These are phyloP conservation scores for Actinemys pallida DNA, from an alignment of 2,113 vertebrate species.

Conservation along the genomic window DNA sequence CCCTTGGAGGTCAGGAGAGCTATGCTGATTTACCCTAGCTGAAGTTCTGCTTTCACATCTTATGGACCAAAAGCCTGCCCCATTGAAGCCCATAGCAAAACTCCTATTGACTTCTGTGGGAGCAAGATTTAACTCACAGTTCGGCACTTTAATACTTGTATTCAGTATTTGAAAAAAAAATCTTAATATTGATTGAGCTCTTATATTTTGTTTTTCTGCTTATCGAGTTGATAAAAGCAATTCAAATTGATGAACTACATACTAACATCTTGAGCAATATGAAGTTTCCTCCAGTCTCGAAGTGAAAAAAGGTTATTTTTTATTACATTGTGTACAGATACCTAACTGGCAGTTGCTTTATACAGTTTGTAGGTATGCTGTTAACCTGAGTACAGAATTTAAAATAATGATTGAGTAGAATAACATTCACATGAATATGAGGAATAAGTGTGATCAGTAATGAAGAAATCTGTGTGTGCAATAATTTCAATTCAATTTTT, in stretches of 20 bases:
- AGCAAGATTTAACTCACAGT: background rate
- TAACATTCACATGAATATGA: background rate
- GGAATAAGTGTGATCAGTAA: background rate
- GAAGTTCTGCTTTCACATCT: background rate
- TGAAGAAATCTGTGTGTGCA: background rate
- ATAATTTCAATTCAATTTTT: background rate
- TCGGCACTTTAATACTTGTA: background rate
- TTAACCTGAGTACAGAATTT: background rate
- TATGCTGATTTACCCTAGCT: background rate
- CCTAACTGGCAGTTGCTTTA: background rate
- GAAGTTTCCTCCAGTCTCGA: background rate
- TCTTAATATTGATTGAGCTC: background rate
- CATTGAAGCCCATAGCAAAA: background rate
- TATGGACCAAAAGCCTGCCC: background rate
- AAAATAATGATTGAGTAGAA: background rate
- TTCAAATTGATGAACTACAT: background rate
- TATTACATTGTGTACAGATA: background rate
- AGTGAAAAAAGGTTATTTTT: background rate
- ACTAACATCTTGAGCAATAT: background rate
- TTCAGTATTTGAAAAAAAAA: rapidly evolving
- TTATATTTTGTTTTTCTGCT: background rate
- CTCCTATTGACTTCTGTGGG: background rate
- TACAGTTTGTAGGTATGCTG: background rate
- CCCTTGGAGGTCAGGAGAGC: background rate
- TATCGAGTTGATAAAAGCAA: background rate